These are phyloP conservation scores for Agelaius tricolor DNA, from an alignment of 2,113 vertebrate species.

Conservation along the genomic window DNA sequence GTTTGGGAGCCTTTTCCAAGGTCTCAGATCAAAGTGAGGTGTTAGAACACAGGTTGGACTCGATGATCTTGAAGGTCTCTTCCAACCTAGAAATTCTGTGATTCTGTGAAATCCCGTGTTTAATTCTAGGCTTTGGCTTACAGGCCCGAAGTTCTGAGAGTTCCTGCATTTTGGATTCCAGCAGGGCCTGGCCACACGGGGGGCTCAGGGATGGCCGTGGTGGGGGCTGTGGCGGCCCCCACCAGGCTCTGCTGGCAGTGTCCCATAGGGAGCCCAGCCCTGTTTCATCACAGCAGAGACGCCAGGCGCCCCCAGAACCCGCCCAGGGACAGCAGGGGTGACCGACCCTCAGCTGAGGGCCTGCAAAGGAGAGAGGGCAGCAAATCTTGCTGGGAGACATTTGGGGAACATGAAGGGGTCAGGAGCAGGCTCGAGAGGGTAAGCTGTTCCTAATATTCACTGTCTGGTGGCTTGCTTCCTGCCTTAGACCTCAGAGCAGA, in stretches of 20 bases:
- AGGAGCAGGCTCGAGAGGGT: fast-evolving
- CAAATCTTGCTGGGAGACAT: background rate
- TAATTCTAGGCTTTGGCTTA: background rate
- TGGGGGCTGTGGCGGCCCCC: fast-evolving
- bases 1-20: background rate
- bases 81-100: no score
- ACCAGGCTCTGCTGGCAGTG: background rate
- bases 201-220: background rate
- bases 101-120: background rate
- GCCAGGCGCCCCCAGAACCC: background rate
- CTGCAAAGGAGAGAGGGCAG: no score
- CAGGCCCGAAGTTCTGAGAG: no score
- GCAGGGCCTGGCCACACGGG: background rate
- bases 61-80: no score
- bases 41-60: no score
- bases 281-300: background rate
- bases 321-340: background rate
- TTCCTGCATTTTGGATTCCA: background rate
- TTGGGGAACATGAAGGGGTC: fast-evolving
- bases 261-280: background rate
- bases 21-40: background rate
- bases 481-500: background rate
- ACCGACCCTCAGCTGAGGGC: background rate
- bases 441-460: background rate
- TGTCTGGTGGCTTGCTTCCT: background rate